These are phyloP conservation scores for Hylaeus volcanicus DNA, from an alignment of 1,140 invertebrate species.

Conservation along the genomic window DNA sequence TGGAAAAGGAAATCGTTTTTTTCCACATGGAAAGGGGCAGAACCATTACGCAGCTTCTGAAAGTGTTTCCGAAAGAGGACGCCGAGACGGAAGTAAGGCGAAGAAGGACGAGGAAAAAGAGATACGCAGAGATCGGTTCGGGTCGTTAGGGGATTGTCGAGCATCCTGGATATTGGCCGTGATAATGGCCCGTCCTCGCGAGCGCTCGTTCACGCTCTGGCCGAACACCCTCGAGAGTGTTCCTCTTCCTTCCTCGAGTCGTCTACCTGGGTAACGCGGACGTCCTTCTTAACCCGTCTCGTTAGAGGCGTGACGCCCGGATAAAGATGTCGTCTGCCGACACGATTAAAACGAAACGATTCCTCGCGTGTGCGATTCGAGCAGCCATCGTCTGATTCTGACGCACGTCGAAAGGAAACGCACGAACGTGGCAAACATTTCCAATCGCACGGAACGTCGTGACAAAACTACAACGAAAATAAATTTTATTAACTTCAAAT, in stretches of 20 bases:
- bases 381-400: too few relatives aligned
- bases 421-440: too few relatives aligned
- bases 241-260: conserved; percentile 16
- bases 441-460: too few relatives aligned
- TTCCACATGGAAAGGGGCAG: too few relatives aligned
- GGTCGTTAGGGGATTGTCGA: conserved; percentile 62
- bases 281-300: conserved; percentile 35
- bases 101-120: background rate
- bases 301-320: conserved; percentile 30
- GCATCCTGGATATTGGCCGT: conserved; percentile 65
- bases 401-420: too few relatives aligned
- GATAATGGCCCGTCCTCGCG: conserved; percentile 62
- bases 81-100: background rate
- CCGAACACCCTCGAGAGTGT: conserved; percentile 47
- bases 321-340: conserved; percentile 7
- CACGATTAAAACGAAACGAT: conserved; percentile 28
- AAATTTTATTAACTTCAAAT: too few relatives aligned
- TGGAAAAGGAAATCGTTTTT: too few relatives aligned
- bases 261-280: conserved; percentile 37
- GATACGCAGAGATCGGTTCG: background rate
- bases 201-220: conserved; percentile 58
- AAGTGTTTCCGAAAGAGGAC: background rate
- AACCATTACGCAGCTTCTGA: background rate
- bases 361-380: background rate
- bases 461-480: too few relatives aligned